phyloP scores from a whole-genome alignment of 2,888 invertebrate genomes.

The Eustalomyia histrio region DNA sequence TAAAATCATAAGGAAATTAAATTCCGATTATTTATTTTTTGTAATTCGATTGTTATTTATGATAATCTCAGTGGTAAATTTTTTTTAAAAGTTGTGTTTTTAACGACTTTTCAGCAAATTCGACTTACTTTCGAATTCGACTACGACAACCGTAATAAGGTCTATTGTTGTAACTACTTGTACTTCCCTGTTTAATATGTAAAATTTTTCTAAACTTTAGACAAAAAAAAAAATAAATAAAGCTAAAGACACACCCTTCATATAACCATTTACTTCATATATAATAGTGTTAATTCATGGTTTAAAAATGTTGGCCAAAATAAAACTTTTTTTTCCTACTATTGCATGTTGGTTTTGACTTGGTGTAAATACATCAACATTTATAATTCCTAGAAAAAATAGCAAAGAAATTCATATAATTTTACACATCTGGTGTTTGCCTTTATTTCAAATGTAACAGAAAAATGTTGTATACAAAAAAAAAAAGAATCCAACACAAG shows the following conservation, averaged over 20 bases:
- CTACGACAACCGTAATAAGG: no score
- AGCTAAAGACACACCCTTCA: conserved; percentile 21
- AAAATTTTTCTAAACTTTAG: background rate
- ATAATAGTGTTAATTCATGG: conserved; percentile 46
- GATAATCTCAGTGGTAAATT: no score
- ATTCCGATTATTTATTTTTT: no score
- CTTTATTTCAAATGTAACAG: conserved; percentile 42
- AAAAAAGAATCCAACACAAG: background rate
- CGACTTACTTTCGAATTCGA: no score
- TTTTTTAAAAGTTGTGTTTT: no score
- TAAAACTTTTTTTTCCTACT: conserved; percentile 1
- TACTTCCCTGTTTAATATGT: background rate
- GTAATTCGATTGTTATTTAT: no score
- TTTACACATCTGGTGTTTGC: conserved; percentile 55
- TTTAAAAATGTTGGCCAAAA: conserved; percentile 48
- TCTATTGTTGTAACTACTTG: no score
- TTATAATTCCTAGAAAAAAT: conserved; percentile 8
- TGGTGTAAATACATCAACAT: conserved; percentile 32
- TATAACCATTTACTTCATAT: conserved; percentile 22
- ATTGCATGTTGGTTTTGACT: conserved; percentile 38
- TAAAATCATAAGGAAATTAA: no score
- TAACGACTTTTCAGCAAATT: no score
- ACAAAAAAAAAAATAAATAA: background rate
- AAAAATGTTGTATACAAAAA: background rate
- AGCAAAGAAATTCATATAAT: conserved; percentile 23